Evolutionary conservation across 2,113 vertebrate genomes (phyloP).

Genomic region (zebrafish (Danio rerio)): DNA sequence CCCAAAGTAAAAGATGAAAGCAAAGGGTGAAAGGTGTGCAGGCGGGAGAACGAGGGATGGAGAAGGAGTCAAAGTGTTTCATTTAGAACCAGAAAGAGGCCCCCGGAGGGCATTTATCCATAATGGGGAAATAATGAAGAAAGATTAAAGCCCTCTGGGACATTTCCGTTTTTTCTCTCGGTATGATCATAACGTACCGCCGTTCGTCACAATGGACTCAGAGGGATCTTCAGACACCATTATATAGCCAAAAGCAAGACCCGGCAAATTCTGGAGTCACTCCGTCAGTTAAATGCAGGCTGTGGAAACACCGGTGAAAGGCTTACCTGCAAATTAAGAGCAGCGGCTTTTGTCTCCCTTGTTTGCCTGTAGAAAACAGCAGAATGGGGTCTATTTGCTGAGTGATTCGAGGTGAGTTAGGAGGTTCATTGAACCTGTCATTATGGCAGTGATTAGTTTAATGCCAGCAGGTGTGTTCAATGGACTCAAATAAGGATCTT

Average conservation of each 20-base stretch:
- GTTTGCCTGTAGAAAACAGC: slow-evolving; percentile 69
- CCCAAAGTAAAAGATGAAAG: slow-evolving; percentile 80
- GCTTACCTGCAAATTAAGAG: slow-evolving; percentile 68
- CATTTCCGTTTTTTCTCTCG: slow-evolving; percentile 71
- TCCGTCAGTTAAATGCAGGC: slow-evolving; percentile 67
- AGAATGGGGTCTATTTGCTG: slow-evolving; percentile 68
- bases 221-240: slow-evolving; percentile 76
- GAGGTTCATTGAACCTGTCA: slow-evolving; percentile 60
- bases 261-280: slow-evolving; percentile 71
- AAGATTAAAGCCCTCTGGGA: slow-evolving; percentile 84
- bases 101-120: slow-evolving; percentile 81
- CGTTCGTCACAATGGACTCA: slow-evolving; percentile 71
- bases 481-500: slow-evolving; percentile 7
- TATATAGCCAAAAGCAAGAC: slow-evolving; percentile 74
- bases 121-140: slow-evolving; percentile 86
- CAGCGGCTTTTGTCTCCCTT: slow-evolving; percentile 67
- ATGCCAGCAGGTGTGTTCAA: slow-evolving; percentile 50
- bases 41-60: slow-evolving; percentile 63
- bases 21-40: slow-evolving; percentile 69
- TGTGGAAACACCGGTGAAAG: slow-evolving; percentile 65
- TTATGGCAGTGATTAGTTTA: slow-evolving; percentile 62
- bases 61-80: slow-evolving; percentile 77
- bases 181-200: slow-evolving; percentile 79
- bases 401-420: slow-evolving; percentile 61
- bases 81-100: slow-evolving; percentile 73